Percentiles rank a stretch among this genome's conserved stretches.
phyloP scores from a whole-genome alignment of 1,140 invertebrate species.

The Zaprionus vittiger region DNA sequence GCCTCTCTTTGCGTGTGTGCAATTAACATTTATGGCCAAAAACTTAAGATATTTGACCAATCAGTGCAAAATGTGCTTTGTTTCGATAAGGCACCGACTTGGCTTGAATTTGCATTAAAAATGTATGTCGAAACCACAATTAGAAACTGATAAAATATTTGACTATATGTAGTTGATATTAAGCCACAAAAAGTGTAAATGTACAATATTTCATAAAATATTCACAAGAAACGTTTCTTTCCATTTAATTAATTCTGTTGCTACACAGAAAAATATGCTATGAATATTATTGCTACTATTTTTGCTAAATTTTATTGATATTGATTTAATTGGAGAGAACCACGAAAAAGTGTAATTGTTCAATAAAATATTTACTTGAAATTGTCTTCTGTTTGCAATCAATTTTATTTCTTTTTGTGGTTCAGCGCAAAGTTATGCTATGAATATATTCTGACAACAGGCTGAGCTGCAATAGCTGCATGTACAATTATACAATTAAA shows the following conservation, averaged over 20 bases:
- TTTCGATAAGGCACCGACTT: constrained; percentile 10
- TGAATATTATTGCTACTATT: background rate
- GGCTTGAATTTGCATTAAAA: background rate
- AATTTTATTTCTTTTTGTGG: background rate
- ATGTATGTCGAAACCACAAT: constrained; percentile 5
- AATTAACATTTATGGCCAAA: constrained; percentile 74
- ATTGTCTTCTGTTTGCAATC: too few species aligned
- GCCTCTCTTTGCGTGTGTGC: constrained; percentile 36
- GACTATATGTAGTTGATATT: background rate
- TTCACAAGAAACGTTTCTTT: background rate
- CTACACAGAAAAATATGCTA: background rate
- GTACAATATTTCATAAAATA: background rate
- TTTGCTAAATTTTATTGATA: background rate
- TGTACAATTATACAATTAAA: too few species aligned
- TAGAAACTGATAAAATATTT: background rate
- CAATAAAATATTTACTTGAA: background rate
- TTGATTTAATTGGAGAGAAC: background rate
- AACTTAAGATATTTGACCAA: constrained; percentile 34
- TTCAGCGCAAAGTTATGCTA: background rate
- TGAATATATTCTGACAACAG: background rate
- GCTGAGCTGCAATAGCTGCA: background rate
- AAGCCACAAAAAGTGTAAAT: background rate
- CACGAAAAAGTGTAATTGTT: background rate
- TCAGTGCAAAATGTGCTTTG: constrained; percentile 2
- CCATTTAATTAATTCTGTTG: background rate